Evolutionary conservation across 37 sponge, comb jelly and placozoan genomes (phyloP).

Genomic region (Haliclona indistincta): DNA sequence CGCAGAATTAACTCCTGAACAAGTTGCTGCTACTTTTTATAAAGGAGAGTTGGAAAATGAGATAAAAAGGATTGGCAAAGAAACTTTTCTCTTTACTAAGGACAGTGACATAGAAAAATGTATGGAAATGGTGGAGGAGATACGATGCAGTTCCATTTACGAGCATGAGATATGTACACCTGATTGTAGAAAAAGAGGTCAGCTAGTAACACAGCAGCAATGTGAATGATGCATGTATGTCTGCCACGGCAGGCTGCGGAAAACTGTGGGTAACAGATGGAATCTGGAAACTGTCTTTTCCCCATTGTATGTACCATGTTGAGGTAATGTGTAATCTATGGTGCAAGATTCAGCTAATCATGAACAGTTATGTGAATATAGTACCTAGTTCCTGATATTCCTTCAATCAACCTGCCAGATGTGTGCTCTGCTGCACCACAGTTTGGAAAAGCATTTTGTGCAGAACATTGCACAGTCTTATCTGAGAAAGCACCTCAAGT

Average conservation of each 20-base stretch:
- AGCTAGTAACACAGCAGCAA: too few relatives aligned
- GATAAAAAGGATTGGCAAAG: slow-evolving; percentile 10
- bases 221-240: too few relatives aligned
- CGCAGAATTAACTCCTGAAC: slow-evolving; percentile 20
- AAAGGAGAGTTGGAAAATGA: slow-evolving; percentile 42
- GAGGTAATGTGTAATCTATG: slow-evolving; percentile 5
- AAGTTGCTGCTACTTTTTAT: slow-evolving; percentile 16
- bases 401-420: slow-evolving; percentile 30
- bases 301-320: slow-evolving; percentile 34
- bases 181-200: slow-evolving; percentile 24
- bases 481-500: slow-evolving; percentile 1
- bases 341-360: not conserved
- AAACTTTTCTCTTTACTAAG: not conserved
- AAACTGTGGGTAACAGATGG: slow-evolving; percentile 45
- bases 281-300: slow-evolving; percentile 24
- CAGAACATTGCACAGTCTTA: slow-evolving; percentile 24
- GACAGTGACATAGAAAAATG: slow-evolving; percentile 31
- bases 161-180: slow-evolving; percentile 9
- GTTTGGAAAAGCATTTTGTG: slow-evolving; percentile 43
- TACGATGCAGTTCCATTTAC: slow-evolving; percentile 5
- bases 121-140: slow-evolving; percentile 12
- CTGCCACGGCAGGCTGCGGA: slow-evolving; percentile 38
- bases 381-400: slow-evolving; percentile 27
- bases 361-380: too few relatives aligned
- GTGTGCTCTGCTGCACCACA: slow-evolving; percentile 23